Conservation (phyloP, 2,888 invertebrate genomes). For the Teleiodes luculella region DNA sequence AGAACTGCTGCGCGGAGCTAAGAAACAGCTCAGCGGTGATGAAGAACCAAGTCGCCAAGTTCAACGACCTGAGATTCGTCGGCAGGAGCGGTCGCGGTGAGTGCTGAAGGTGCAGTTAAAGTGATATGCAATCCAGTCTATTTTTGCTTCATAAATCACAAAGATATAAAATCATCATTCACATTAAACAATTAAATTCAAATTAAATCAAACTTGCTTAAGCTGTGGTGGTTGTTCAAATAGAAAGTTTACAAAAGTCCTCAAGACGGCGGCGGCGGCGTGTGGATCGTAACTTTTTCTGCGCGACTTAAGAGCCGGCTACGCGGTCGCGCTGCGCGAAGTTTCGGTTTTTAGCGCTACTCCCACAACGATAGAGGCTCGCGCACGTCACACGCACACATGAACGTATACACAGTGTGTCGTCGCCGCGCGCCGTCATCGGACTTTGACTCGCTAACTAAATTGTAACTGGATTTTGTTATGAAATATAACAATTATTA, state of each 20-base stretch:
- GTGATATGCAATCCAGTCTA: conserved; percentile 25
- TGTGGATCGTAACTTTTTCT: conserved; percentile 65
- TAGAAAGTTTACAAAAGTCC: conserved; percentile 28
- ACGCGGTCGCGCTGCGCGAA: too few relatives aligned
- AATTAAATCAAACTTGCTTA: not conserved
- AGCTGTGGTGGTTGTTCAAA: not conserved
- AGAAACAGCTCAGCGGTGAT: conserved; percentile 96
- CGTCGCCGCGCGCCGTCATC: too few relatives aligned
- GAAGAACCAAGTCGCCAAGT: conserved; percentile 99
- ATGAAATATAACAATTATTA: too few relatives aligned
- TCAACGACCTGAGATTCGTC: conserved; percentile 98
- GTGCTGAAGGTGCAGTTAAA: conserved; percentile 78
- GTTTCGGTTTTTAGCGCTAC: too few relatives aligned
- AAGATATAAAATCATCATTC: not conserved
- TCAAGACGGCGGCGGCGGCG: conserved; percentile 58
- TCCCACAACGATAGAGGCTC: too few relatives aligned
- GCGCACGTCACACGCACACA: too few relatives aligned
- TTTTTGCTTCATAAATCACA: not conserved
- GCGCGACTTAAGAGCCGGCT: conserved; percentile 49
- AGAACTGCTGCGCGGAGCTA: conserved; percentile 97
- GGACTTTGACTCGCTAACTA: too few relatives aligned
- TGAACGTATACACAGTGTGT: too few relatives aligned
- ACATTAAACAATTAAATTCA: not conserved
- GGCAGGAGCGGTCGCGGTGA: conserved; percentile 99
- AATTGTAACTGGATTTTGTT: too few relatives aligned